Evolutionary conservation across 2,113 vertebrate species (phyloP).

Genomic region (Phoxinus phoxinus): DNA sequence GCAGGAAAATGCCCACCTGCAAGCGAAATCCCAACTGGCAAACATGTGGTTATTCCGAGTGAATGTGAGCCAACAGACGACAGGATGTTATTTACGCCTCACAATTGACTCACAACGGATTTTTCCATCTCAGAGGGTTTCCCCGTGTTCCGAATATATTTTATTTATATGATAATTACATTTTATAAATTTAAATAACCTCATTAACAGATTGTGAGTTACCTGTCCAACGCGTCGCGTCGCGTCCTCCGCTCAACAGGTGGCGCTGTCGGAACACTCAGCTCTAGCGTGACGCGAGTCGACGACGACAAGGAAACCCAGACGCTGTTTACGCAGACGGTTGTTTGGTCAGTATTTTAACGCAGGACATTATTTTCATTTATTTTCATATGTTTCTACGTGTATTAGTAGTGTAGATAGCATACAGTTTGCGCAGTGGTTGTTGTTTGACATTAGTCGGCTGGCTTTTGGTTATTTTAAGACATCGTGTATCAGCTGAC

Average conservation of each 20-base stretch:
- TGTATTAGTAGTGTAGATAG: not conserved
- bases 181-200: too few relatives aligned
- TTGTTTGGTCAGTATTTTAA: not conserved
- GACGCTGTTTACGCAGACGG: slow-evolving; percentile 6
- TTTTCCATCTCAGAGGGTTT: slow-evolving; percentile 26
- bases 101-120: not conserved
- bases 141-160: not conserved
- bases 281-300: not conserved
- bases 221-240: not conserved
- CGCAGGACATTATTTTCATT: not conserved
- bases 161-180: not conserved
- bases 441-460: not conserved
- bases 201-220: not conserved
- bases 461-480: not conserved
- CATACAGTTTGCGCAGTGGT: not conserved
- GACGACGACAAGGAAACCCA: not conserved
- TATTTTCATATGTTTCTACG: not conserved
- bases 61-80: slow-evolving; percentile 22
- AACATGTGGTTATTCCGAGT: not conserved
- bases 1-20: slow-evolving; percentile 31
- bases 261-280: not conserved
- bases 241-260: not conserved
- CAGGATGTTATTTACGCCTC: not conserved
- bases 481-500: not conserved
- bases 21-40: slow-evolving; percentile 20